Evolutionary conservation across 1,140 invertebrate species (phyloP).

Genomic region (Eupristina koningsbergeri): DNA sequence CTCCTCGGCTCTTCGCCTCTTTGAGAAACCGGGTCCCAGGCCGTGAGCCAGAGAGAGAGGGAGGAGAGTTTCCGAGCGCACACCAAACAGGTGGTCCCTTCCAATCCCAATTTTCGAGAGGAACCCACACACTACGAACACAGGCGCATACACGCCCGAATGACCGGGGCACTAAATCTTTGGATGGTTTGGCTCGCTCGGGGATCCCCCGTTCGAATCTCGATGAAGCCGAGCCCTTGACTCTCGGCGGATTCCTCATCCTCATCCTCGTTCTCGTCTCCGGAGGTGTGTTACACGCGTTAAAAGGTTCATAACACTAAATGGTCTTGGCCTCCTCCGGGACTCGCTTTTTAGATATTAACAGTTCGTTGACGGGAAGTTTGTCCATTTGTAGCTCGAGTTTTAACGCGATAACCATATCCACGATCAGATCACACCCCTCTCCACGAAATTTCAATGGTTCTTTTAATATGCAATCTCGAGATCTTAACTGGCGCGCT

Average conservation of each 20-base stretch:
- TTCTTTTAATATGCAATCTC: not conserved
- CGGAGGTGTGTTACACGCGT: not conserved
- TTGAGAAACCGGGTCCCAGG: not conserved
- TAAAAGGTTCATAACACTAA: not conserved
- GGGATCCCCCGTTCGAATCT: not conserved
- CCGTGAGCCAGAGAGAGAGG: not conserved
- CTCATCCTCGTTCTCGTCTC: no score
- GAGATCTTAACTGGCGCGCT: not conserved
- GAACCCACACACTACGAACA: not conserved
- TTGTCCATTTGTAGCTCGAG: not conserved
- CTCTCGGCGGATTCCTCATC: not conserved
- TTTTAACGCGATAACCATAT: not conserved
- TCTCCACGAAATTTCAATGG: not conserved
- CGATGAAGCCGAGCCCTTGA: not conserved
- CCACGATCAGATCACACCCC: not conserved
- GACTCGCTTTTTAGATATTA: not conserved
- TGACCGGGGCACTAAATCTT: not conserved
- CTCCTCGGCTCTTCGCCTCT: not conserved
- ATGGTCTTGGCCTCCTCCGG: not conserved
- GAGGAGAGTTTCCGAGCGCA: not conserved
- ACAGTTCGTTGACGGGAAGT: not conserved
- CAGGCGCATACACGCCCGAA: not conserved
- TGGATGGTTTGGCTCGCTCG: not conserved
- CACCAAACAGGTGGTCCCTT: slow-evolving; percentile 46
- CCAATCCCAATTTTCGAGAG: slow-evolving; percentile 36